A percentile compares a stretch with the other conserved stretches of the same genome.
These are phyloP conservation scores for Dermatemys mawii DNA, from an alignment of 2,113 vertebrate species.

Conservation along the genomic window DNA sequence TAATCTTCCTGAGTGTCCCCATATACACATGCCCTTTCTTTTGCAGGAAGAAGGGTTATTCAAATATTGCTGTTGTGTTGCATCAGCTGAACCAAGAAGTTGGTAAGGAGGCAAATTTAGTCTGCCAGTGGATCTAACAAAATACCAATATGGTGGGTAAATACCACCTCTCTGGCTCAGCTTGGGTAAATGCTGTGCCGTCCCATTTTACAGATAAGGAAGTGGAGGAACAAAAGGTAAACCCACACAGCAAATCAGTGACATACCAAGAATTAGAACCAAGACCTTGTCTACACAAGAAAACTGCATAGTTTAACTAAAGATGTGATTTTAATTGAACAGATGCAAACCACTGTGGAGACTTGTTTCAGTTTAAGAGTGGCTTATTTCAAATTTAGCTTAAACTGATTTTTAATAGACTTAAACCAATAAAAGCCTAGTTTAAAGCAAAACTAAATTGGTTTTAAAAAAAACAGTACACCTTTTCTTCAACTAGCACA, in stretches of 20 bases:
- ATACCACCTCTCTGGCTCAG: slow-evolving; percentile 39
- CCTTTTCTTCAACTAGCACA: no score
- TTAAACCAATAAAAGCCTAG: slow-evolving; percentile 10
- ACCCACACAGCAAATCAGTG: slow-evolving; percentile 40
- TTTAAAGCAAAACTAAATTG: no score
- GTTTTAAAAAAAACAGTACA: no score
- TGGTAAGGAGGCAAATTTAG: slow-evolving; percentile 48
- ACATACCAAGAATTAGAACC: background rate
- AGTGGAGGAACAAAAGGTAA: slow-evolving; percentile 61
- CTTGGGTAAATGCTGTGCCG: slow-evolving; percentile 44
- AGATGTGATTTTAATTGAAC: slow-evolving; percentile 16
- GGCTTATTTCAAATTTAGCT: slow-evolving; percentile 11
- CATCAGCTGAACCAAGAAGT: slow-evolving; percentile 37
- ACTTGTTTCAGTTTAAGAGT: slow-evolving; percentile 28
- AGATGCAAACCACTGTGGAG: background rate
- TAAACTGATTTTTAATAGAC: slow-evolving; percentile 6
- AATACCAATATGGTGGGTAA: slow-evolving; percentile 43
- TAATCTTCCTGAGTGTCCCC: background rate
- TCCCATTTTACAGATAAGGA: slow-evolving; percentile 64
- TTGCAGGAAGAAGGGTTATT: background rate
- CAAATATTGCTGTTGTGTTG: background rate
- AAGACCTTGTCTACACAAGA: slow-evolving; percentile 24
- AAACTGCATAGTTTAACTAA: slow-evolving; percentile 30
- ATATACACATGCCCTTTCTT: background rate
- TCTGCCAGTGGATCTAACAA: slow-evolving; percentile 50